Evolutionary conservation across 2,113 vertebrate genomes (phyloP), one percentile per base, ranked within the genome.

Genomic region (Emydura subglobosa): DNA sequence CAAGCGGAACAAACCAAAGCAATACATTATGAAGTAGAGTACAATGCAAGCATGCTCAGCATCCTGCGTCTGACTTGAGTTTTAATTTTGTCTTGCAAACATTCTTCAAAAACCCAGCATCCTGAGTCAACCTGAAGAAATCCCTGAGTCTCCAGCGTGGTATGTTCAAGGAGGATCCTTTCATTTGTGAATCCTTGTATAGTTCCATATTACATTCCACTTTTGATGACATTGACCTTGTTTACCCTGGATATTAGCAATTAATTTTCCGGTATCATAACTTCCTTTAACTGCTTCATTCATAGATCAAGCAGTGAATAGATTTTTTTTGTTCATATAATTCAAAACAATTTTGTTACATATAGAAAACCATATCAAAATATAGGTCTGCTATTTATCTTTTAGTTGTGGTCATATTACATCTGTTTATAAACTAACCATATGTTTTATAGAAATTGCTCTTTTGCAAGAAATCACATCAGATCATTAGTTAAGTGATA

Each of bases 91-190:
- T 65, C 61, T 92, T 92, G 76, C 72, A 74, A 74, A 39, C 19
- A 44, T 86, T 81, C 86, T 86, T 31, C 44, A 83, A 57, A 89
- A 87, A 85, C 93, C 96, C 95, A 91, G 50, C 17, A 39, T 74
- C 55, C 68, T 29, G 87, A n/a, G 78, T 82, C 90, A 92, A 79
- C 51, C 61, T 93, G 78, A 57, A 78, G 81, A 74, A 74, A 74
- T 10, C 22, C n/a, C 6, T 65, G 61, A 34, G 61, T 19, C 61
- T 65, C n/a, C 39, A 50, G 93, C 93, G 86, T 87, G 83, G 14
- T 44, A 19, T 96, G 42, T 91, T 87, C 79, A 94, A 82, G 50
- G 74, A 92, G 91, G 53, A 88, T 84, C 72, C 29, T 91, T 96
- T 89, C 1, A 42, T 87, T 93, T 94, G 53, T 95, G 61, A 88